Evolutionary conservation across 1,140 invertebrate genomes (phyloP), one percentile per base, ranked within the genome.

Genomic region (Magallana angulata): DNA sequence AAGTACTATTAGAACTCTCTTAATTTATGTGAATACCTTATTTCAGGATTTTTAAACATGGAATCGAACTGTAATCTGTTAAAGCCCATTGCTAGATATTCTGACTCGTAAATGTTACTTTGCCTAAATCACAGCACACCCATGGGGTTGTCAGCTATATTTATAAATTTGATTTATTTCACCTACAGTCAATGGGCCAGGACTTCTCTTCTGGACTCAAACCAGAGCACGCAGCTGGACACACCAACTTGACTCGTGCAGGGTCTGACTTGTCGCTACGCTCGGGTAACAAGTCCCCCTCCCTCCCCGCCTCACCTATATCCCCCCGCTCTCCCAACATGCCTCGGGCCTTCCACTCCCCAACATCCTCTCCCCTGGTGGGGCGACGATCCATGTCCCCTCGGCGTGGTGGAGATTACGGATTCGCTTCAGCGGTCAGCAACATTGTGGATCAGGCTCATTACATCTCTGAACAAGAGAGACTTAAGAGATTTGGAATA

Each of bases 361-460:
- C 93, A 5, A 80, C 89, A 48, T 85, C 91, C 9, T 93, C 92
- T 5, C 93, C 93, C 7, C 80, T 90, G 24, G 90, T 91, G 9
- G 90, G 89, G 57, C 85, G 91, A 9, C 89, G 93, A 1, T 94
- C 93, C 7, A 88, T 91, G 11, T 94, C 93, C 7, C 93, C 93
- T 18, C 82, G 93, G 14, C 82, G 92, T 62, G 87, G 85, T 87
- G 57, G 57, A 36, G 93, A 94, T 87, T 90, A 93, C 57, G 93
- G 93, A 7, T 94, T 94, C 87, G 92, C 93, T 11, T 90, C 93
- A n/a, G 93, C 93, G n/a, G 93, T 94, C 7, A 82, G 92, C 7
- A 93, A 94, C 86, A 89, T 94, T 9, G 91, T 91, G 84, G 93
- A 94, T 30, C 93, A 94, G 88, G 93, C 93, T 4, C 93, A 94